phyloP scores from a whole-genome alignment of 2,797 vertebrate genomes.

The Pogonophryne albipinna region DNA sequence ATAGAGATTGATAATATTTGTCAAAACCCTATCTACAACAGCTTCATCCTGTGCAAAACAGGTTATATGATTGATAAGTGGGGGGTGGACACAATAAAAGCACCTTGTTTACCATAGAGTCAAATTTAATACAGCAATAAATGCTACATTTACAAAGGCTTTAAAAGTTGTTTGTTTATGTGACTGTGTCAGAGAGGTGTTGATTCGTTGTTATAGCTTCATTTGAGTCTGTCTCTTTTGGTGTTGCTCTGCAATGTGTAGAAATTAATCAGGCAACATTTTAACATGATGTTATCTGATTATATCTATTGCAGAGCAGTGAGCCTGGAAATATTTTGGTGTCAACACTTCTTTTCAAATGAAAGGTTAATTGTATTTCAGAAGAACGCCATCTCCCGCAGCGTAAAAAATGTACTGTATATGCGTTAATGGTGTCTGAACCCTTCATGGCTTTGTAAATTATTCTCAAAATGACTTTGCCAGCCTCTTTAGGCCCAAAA shows the following conservation, averaged over 20 bases:
- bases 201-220: neutral
- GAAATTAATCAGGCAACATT: constrained; percentile 31
- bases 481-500: neutral
- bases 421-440: constrained; percentile 14
- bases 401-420: neutral
- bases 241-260: constrained; percentile 9
- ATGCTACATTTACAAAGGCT: neutral
- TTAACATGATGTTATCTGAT: constrained; percentile 17
- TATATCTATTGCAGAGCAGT: neutral
- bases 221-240: neutral
- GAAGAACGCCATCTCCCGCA: neutral
- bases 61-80: neutral
- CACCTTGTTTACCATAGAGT: neutral
- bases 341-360: constrained; percentile 13
- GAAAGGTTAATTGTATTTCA: constrained; percentile 24
- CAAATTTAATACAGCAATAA: neutral
- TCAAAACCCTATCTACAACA: neutral
- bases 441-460: neutral
- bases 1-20: too few relatives aligned
- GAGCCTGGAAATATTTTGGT: constrained; percentile 6
- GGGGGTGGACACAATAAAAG: neutral
- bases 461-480: constrained; percentile 1
- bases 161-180: neutral
- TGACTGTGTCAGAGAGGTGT: neutral
- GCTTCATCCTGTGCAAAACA: neutral